Conservation (phyloP, 2,888 invertebrate genomes). For the Corbicula japonica region DNA sequence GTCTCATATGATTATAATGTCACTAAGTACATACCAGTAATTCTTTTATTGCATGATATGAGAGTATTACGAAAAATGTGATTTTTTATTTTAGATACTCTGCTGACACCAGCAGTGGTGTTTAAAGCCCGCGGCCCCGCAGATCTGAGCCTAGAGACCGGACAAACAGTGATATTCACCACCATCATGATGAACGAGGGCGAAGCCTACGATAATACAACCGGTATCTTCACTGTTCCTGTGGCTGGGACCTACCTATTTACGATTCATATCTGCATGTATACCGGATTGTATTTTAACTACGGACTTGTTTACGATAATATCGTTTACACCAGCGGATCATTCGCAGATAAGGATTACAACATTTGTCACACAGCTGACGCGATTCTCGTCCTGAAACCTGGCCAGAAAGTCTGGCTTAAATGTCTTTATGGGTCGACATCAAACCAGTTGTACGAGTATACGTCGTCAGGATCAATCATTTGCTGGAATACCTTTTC, state of each 20-base stretch:
- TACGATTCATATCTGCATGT: neutral
- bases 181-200: neutral
- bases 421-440: neutral
- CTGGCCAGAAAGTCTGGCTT: neutral
- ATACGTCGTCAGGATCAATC: too few species aligned
- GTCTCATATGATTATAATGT: too few species aligned
- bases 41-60: too few species aligned
- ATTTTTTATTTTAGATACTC: neutral
- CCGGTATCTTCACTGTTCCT: neutral
- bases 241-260: neutral
- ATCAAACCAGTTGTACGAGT: neutral
- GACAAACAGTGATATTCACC: neutral
- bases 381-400: neutral
- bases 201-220: neutral
- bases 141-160: neutral
- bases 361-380: constrained; percentile 1
- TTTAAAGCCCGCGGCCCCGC: neutral
- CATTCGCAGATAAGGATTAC: neutral
- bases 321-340: neutral
- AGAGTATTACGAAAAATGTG: neutral
- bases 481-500: constrained; percentile 1
- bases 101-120: neutral
- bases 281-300: neutral
- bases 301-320: neutral
- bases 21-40: too few species aligned